Conservation (phyloP, 2,888 invertebrate genomes). For the Hecatera dysodea region DNA sequence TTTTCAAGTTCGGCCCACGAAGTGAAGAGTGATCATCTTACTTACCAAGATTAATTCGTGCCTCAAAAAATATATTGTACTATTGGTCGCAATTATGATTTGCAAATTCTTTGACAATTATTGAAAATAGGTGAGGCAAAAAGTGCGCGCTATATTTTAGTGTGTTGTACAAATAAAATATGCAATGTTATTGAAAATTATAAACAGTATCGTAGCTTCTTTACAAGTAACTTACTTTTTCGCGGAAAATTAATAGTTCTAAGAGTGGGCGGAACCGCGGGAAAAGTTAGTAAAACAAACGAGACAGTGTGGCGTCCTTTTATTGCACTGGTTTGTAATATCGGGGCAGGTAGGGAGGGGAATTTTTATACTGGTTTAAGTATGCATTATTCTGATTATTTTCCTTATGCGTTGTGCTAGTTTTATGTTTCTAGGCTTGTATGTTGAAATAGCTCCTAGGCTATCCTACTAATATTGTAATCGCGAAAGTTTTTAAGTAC, state of each 20-base stretch:
- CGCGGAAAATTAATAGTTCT: neutral
- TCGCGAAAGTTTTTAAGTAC: no score
- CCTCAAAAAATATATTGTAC: no score
- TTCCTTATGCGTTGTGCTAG: conserved; percentile 31
- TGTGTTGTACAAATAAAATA: neutral
- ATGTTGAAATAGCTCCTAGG: no score
- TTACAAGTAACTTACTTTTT: neutral
- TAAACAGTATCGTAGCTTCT: neutral
- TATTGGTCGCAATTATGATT: no score
- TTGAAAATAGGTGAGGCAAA: no score
- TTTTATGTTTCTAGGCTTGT: neutral
- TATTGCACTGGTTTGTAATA: conserved; percentile 48
- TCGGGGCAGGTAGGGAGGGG: no score
- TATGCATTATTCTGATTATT: conserved; percentile 49
- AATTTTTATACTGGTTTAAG: conserved; percentile 11
- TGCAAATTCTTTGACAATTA: no score
- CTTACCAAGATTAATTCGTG: no score
- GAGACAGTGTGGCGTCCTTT: conserved; percentile 48
- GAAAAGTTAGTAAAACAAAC: neutral
- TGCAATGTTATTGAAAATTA: neutral
- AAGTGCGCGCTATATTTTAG: no score
- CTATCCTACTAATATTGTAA: no score
- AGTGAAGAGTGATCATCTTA: no score
- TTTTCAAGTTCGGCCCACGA: no score
- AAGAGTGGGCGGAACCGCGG: neutral